These are phyloP conservation scores for Balaeniceps rex DNA, from an alignment of 2,113 vertebrate species.

Conservation along the genomic window DNA sequence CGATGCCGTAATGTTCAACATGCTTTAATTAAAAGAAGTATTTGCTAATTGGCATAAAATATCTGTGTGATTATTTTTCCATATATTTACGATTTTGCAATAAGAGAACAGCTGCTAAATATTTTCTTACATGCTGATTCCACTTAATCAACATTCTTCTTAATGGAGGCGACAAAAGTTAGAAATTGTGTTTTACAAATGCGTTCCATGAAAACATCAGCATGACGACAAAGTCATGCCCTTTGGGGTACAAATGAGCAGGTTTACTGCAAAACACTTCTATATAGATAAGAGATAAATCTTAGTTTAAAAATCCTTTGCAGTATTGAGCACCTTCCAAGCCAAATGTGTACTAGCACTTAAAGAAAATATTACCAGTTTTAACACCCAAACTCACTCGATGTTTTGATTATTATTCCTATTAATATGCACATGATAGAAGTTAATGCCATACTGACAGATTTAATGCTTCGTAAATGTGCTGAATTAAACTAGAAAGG, in stretches of 20 bases:
- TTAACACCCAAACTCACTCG: slow-evolving; percentile 38
- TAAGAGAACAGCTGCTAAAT: slow-evolving; percentile 49
- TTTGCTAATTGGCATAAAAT: slow-evolving; percentile 67
- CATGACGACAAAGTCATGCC: slow-evolving; percentile 2
- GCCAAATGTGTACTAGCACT: slow-evolving; percentile 45
- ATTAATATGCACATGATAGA: slow-evolving; percentile 65
- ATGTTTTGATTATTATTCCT: slow-evolving; percentile 66
- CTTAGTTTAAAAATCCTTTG: neutral
- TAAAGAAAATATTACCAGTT: slow-evolving; percentile 66
- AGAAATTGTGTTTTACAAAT: slow-evolving; percentile 1
- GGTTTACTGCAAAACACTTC: neutral
- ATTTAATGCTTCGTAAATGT: slow-evolving; percentile 69
- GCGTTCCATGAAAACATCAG: slow-evolving; percentile 16
- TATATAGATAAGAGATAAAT: slow-evolving; percentile 16
- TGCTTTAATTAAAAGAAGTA: slow-evolving; percentile 44
- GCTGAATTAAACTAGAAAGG: slow-evolving; percentile 65
- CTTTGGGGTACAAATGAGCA: slow-evolving; percentile 34
- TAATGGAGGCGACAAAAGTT: slow-evolving; percentile 17
- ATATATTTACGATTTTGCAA: slow-evolving; percentile 30
- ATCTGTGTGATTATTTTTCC: slow-evolving; percentile 50
- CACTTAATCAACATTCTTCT: slow-evolving; percentile 28
- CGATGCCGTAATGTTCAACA: neutral
- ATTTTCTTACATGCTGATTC: slow-evolving; percentile 53
- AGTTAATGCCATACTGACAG: slow-evolving; percentile 61
- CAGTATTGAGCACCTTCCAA: slow-evolving; percentile 10